Base-by-base conservation (phyloP, 2,888 invertebrate genomes). In the Meganola albula region DNA sequence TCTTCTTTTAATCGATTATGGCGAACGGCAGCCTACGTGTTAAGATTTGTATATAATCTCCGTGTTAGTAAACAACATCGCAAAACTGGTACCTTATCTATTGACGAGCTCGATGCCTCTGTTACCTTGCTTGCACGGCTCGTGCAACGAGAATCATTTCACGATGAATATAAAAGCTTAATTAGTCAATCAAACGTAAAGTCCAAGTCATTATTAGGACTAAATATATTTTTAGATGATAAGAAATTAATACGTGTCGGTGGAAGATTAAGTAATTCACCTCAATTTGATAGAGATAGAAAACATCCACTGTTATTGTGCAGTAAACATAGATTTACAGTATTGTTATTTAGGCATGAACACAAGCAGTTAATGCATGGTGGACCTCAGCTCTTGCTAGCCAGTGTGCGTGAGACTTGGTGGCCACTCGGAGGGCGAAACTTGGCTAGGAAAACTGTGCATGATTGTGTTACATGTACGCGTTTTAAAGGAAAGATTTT, bases 241-340 rank as follows among this genome's bases (percentile, higher is more conserved):
- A 6, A 24, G n/a, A 12, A 13, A 7, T 10, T 34, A 7, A 34
- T 34, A 6, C 12, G 27, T 24, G 33, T 20, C 5, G 27, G 33
- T 2, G 33, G 33, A 1, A 27, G 27, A 16, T 2, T 33, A 18
- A 4, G 5, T n/a, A 11, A 34, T 4, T 34, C 33, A 7, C 18
- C 23, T 8, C 10, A 14, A 3, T 34, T 34, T 1, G n/a, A 23
- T 1, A 24, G 27, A 3, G 24, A 28, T 20, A 34, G 27, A 27
- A 32, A 34, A 13, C 27, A 34, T 24, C 27, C 33, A 4, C 24
- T 28, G 33, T 28, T 34, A 12, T n/a, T n/a, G n/a, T 13, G 22
- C 9, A 27, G 33, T 20, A 28, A 27, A 12, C 33, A 28, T 10
- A 12, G 1, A 18, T 27, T 28, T 2, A 33, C 33, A 12, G 22